Percentiles rank a stretch among this genome's conserved stretches.
Conservation (phyloP, 2,888 invertebrate species). For the Leptinotarsa rubiginosa region DNA sequence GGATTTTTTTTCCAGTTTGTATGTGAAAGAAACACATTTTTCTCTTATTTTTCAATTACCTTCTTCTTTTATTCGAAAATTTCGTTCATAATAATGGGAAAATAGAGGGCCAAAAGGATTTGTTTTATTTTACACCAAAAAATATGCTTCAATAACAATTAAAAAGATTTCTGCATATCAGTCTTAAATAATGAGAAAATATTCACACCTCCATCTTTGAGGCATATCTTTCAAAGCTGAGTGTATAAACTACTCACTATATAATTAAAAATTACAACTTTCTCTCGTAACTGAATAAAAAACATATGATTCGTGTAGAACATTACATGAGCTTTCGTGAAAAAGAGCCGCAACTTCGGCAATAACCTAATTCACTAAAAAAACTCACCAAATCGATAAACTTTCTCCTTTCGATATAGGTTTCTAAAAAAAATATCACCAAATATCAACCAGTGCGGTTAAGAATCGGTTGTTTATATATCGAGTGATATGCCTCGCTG, state of each 20-base stretch:
- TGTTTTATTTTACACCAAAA: too few species aligned
- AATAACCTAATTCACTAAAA: slow-evolving; percentile 22
- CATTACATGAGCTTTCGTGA: neutral
- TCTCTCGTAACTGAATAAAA: neutral
- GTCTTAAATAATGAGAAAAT: neutral
- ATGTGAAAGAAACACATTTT: too few species aligned
- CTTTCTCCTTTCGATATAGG: slow-evolving; percentile 22
- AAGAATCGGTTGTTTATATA: slow-evolving; percentile 30
- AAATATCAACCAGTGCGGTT: slow-evolving; percentile 27
- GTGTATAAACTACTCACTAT: neutral
- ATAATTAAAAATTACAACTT: neutral
- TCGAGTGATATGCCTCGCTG: slow-evolving; percentile 32
- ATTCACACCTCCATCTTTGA: neutral
- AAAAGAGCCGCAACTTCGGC: neutral
- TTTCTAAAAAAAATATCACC: slow-evolving; percentile 19
- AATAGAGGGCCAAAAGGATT: too few species aligned
- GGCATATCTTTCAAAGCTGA: neutral
- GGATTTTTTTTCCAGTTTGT: too few species aligned
- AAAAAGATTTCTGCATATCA: too few species aligned
- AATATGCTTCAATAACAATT: too few species aligned
- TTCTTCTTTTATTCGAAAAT: too few species aligned
- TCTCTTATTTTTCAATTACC: too few species aligned
- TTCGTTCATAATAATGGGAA: too few species aligned
- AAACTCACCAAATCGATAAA: slow-evolving; percentile 8
- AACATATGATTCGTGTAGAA: neutral